Evolutionary conservation across 2,888 invertebrate genomes (phyloP).

Genomic region (Philonicus albiceps): DNA sequence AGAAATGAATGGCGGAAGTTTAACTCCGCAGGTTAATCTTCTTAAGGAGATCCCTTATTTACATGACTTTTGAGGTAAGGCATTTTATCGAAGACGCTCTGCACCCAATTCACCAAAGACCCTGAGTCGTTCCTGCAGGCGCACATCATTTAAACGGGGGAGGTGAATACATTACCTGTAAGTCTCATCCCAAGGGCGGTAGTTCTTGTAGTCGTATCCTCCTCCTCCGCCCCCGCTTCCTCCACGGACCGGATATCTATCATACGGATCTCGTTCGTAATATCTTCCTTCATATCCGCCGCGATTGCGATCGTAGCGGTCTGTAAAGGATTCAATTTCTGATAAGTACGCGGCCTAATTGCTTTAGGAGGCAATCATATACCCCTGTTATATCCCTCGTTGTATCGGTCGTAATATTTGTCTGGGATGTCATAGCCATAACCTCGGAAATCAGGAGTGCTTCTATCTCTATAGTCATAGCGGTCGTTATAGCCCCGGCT

Average conservation of each 20-base stretch:
- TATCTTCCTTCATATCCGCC: constrained; percentile 51
- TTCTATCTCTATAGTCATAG: constrained; percentile 34
- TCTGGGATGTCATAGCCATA: constrained; percentile 60
- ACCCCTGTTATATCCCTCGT: constrained; percentile 53
- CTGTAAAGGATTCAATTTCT: constrained; percentile 49
- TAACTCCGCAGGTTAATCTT: neutral
- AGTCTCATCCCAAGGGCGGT: constrained; percentile 62
- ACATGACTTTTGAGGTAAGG: neutral
- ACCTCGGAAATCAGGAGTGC: constrained; percentile 53
- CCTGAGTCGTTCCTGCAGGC: neutral
- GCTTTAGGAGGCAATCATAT: neutral
- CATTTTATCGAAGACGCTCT: neutral
- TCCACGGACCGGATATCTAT: constrained; percentile 57
- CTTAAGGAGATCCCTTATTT: neutral
- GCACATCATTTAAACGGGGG: neutral
- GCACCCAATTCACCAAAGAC: neutral
- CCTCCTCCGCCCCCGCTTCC: constrained; percentile 14
- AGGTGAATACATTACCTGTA: constrained; percentile 59
- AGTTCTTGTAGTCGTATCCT: constrained; percentile 61
- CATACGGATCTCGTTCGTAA: constrained; percentile 57
- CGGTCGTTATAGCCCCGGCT: constrained; percentile 50
- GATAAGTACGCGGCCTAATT: neutral
- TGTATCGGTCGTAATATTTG: constrained; percentile 56
- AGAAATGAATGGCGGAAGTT: neutral
- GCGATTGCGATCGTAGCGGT: constrained; percentile 58